Percentiles rank a stretch among this genome's conserved stretches.
phyloP scores from a whole-genome alignment of 2,797 vertebrate genomes.

The Pipistrellus nathusii region DNA sequence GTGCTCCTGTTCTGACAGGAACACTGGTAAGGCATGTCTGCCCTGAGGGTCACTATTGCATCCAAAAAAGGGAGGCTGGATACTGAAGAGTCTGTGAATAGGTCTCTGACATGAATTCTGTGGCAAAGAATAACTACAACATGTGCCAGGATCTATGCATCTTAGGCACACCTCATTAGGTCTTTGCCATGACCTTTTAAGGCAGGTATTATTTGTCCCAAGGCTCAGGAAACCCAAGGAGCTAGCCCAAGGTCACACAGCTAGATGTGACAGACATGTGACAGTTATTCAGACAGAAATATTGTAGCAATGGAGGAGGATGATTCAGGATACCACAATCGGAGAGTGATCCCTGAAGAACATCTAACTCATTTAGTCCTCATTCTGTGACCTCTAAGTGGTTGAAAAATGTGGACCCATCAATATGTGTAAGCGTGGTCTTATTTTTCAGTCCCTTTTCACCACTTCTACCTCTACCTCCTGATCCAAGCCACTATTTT shows the following conservation, averaged over 20 bases:
- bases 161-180: background rate
- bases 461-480: background rate
- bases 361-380: background rate
- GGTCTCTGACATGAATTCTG: background rate
- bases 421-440: background rate
- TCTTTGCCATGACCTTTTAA: conserved; percentile 2
- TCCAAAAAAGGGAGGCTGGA: background rate
- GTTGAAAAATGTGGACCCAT: background rate
- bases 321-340: conserved; percentile 2
- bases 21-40: background rate
- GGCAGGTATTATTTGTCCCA: background rate
- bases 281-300: conserved; percentile 46
- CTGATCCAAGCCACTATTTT: background rate
- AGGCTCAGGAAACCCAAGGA: conserved; percentile 28
- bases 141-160: background rate
- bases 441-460: background rate
- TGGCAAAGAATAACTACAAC: background rate
- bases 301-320: background rate
- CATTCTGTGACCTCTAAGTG: background rate
- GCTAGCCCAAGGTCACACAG: conserved; percentile 33
- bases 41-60: background rate
- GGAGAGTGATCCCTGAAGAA: conserved; percentile 25
- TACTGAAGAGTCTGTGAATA: background rate
- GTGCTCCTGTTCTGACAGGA: background rate
- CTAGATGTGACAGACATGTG: background rate